These are phyloP conservation scores for Tolmerus cingulatus DNA, from an alignment of 2,888 invertebrate genomes.

Conservation along the genomic window DNA sequence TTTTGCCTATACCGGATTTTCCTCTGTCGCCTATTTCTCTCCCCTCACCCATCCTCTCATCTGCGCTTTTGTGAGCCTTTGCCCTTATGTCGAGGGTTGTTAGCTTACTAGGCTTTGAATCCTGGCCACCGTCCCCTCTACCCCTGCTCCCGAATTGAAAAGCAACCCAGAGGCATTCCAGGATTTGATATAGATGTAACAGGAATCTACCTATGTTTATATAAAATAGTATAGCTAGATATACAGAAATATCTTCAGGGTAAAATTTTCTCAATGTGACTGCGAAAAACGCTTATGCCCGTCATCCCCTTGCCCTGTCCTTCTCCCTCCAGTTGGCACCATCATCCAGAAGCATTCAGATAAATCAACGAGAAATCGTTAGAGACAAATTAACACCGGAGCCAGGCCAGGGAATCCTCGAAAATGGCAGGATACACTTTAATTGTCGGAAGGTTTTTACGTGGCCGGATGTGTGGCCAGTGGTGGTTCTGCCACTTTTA, in stretches of 20 bases:
- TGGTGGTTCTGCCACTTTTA: slow-evolving; percentile 3
- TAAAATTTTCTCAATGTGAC: background rate
- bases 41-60: background rate
- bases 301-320: background rate
- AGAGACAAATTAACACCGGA: slow-evolving; percentile 28
- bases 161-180: background rate
- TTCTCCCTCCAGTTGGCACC: background rate
- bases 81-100: background rate
- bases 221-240: background rate
- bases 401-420: background rate
- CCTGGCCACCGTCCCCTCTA: background rate
- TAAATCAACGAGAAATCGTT: slow-evolving; percentile 30
- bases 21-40: background rate
- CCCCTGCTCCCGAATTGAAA: background rate
- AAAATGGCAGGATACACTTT: slow-evolving; percentile 27
- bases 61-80: background rate
- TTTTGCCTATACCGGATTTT: background rate
- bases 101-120: background rate
- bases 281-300: background rate
- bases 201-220: background rate
- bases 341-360: background rate
- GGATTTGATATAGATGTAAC: background rate
- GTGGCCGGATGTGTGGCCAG: background rate
- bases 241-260: background rate
- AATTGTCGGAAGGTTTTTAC: slow-evolving; percentile 23